Conservation (phyloP, 2,113 vertebrate species). For the Tricholaema leucomelas region DNA sequence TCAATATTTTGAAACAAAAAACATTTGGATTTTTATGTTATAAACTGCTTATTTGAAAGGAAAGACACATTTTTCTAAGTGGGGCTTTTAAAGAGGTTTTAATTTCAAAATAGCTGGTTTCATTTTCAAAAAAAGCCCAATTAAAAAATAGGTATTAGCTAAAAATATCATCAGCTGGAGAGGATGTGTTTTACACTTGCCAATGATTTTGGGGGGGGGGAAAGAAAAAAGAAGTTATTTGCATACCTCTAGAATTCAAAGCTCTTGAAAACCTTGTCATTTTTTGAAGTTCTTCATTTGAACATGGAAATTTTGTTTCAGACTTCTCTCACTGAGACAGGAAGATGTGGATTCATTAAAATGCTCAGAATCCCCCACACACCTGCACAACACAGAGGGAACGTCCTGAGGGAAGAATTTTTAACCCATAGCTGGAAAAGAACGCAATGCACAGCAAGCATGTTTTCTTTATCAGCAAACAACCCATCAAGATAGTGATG, state of each 20-base stretch:
- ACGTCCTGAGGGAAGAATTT: slow-evolving; percentile 7
- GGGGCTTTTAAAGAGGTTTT: neutral
- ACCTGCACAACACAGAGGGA: neutral
- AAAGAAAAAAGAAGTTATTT: neutral
- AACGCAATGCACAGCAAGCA: neutral
- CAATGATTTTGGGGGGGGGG: neutral
- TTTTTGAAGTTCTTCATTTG: neutral
- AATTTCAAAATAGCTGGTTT: slow-evolving; percentile 17
- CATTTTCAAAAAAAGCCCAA: neutral
- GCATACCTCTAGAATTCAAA: slow-evolving; percentile 17
- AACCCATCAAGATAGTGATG: neutral
- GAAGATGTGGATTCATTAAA: neutral
- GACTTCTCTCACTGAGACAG: neutral
- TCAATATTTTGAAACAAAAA: neutral
- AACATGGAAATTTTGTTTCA: slow-evolving; percentile 8
- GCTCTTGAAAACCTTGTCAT: neutral
- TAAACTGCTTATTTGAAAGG: neutral
- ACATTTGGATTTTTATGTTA: neutral
- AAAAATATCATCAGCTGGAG: slow-evolving; percentile 17
- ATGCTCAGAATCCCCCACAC: neutral
- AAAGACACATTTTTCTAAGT: neutral
- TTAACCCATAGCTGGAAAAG: neutral
- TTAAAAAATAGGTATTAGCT: neutral
- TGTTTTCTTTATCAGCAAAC: neutral
- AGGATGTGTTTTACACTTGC: neutral